phyloP scores from a whole-genome alignment of 2,888 invertebrate species.

The Polylopha cassiicola region DNA sequence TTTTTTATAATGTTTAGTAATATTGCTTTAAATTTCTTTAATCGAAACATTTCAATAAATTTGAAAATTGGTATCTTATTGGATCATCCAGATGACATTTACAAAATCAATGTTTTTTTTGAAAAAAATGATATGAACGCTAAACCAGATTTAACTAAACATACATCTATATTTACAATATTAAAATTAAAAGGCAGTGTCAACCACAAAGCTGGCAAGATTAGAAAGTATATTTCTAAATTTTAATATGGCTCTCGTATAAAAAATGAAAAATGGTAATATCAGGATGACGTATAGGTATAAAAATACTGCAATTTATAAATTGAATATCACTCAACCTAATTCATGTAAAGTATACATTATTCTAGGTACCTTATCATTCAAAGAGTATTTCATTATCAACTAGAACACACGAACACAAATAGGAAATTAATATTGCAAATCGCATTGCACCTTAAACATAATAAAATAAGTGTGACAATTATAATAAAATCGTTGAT shows the following conservation, averaged over 20 bases:
- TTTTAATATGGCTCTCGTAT: conserved; percentile 73
- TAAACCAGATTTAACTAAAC: conserved; percentile 29
- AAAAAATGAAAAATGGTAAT: conserved; percentile 56
- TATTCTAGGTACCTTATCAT: conserved; percentile 20
- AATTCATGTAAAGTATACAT: conserved; percentile 18
- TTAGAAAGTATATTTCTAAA: conserved; percentile 69
- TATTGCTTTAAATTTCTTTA: no score
- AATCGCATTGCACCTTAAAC: conserved; percentile 42
- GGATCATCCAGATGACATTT: neutral
- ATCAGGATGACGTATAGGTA: conserved; percentile 25
- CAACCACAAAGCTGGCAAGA: conserved; percentile 75
- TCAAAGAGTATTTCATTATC: conserved; percentile 39
- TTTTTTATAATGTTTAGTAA: no score
- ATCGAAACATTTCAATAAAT: no score
- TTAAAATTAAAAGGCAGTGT: conserved; percentile 64
- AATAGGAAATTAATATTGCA: conserved; percentile 55
- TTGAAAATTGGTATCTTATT: no score
- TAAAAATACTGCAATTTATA: conserved; percentile 35
- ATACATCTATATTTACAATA: conserved; percentile 67
- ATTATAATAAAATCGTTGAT: conserved; percentile 18
- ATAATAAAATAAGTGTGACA: conserved; percentile 17
- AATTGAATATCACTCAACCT: conserved; percentile 31
- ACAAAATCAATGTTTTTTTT: conserved; percentile 12
- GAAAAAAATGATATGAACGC: conserved; percentile 17
- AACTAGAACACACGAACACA: conserved; percentile 46